Evolutionary conservation across 2,888 invertebrate species (phyloP).

Genomic region (Hemaris fuciformis): DNA sequence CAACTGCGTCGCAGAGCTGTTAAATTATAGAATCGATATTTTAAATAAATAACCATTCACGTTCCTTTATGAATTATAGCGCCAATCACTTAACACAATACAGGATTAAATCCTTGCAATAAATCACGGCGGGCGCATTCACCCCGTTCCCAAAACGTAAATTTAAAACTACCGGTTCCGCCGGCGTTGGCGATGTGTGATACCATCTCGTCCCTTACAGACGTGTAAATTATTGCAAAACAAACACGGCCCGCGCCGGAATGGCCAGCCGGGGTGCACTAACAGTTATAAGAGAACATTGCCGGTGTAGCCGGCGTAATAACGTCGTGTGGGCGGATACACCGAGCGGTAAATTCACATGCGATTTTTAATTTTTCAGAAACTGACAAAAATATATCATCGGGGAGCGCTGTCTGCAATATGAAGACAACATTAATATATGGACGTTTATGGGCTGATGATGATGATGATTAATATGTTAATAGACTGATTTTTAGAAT

Average conservation of each 20-base stretch:
- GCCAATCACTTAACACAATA: neutral
- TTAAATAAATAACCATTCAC: neutral
- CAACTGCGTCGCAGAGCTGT: too few species aligned
- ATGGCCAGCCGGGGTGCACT: slow-evolving; percentile 36
- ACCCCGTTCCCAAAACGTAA: neutral
- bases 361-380: neutral
- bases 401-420: too few species aligned
- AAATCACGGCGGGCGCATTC: neutral
- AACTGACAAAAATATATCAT: too few species aligned
- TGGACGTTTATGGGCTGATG: too few species aligned
- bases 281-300: slow-evolving; percentile 22
- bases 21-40: too few species aligned
- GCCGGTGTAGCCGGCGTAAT: neutral
- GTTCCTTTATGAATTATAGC: neutral
- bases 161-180: neutral
- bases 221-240: slow-evolving; percentile 16
- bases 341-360: neutral
- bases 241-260: slow-evolving; percentile 20
- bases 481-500: too few species aligned
- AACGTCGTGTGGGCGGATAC: neutral
- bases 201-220: neutral
- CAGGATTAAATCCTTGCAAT: neutral
- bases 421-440: too few species aligned
- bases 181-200: neutral
- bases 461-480: too few species aligned